Evolutionary conservation across 2,888 invertebrate species (phyloP), one percentile per base, ranked within the genome.

Genomic region (Endotricha flammealis): DNA sequence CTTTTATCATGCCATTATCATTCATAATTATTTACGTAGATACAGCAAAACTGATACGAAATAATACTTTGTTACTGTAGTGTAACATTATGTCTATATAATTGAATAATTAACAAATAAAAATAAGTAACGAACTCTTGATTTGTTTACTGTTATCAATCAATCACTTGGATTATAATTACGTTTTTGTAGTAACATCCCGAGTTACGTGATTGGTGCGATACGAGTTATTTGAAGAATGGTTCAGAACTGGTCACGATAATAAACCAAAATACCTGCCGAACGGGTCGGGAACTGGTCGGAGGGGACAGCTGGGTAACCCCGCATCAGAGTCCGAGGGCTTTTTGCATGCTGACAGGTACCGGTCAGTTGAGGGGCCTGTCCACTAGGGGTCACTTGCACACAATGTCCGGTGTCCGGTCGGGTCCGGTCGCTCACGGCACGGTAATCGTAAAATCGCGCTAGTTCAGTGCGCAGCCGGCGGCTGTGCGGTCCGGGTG

Each of bases 401-500:
- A 53, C 71, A 79, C 77, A 80, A 80, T 72, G 79, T 76, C 76
- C 78, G 62, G 64, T 20, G 3, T 69, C 59, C 60, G 62, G 32
- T 32, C 12, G 20, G 28, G 34, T 12, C 29, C 29, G 29, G 35
- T 7, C 17, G 7, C 10, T 34, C 23, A 23, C 29, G 29, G 17
- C 28, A 35, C 35, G 13, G 35, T 28, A 22, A 11, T 32, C 25
- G 40, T 14, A 31, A 30, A 22, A 24, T 23, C 53, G 50, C 56
- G 59, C 61, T 58, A 62, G 66, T 62, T 55, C 57, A 64, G 67
- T 66, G 51, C 51, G 52, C 50, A 64, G 59, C 56, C 55, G 71
- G 45, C 73, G 70, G 64, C 68, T 70, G 80, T 82, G 83, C 81
- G 80, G 75, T 74, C 68, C 74, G 80, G 80, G 64, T 77, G 85